Percentiles rank a stretch among this genome's conserved stretches.
These are phyloP conservation scores for Lasioglossum lativentre DNA, from an alignment of 2,888 invertebrate genomes.

Conservation along the genomic window DNA sequence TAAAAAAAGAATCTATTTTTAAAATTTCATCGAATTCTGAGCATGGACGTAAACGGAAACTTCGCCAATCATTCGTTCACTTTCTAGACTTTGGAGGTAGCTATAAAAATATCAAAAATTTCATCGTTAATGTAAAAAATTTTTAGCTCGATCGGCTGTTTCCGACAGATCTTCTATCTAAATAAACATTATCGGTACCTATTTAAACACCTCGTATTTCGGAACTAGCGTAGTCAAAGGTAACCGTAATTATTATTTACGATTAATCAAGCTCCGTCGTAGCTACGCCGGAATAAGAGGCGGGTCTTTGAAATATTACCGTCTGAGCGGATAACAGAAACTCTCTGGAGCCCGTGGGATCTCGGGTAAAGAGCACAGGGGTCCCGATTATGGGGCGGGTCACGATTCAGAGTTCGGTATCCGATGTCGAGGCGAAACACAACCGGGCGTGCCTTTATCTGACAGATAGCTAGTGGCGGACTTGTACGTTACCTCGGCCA, in stretches of 20 bases:
- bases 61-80: too few relatives aligned
- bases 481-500: constrained; percentile 68
- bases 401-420: constrained; percentile 44
- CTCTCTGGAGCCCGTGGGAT: background rate
- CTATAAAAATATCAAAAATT: too few relatives aligned
- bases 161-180: background rate
- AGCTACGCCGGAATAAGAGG: constrained; percentile 4
- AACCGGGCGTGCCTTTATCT: constrained; percentile 68
- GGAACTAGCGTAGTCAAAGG: background rate
- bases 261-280: background rate
- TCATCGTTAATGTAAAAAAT: too few relatives aligned
- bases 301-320: constrained; percentile 17
- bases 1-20: too few relatives aligned
- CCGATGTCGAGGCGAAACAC: constrained; percentile 59
- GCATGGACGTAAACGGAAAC: too few relatives aligned
- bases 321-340: background rate
- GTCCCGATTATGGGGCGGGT: constrained; percentile 20
- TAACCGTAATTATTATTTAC: background rate
- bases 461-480: constrained; percentile 68
- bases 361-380: background rate
- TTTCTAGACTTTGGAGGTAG: too few relatives aligned
- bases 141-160: background rate
- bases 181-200: background rate
- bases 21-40: too few relatives aligned
- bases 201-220: background rate